Percentiles rank a stretch among this genome's conserved stretches.
These are phyloP conservation scores for Athalia cordata DNA, from an alignment of 2,888 invertebrate genomes.

Conservation along the genomic window DNA sequence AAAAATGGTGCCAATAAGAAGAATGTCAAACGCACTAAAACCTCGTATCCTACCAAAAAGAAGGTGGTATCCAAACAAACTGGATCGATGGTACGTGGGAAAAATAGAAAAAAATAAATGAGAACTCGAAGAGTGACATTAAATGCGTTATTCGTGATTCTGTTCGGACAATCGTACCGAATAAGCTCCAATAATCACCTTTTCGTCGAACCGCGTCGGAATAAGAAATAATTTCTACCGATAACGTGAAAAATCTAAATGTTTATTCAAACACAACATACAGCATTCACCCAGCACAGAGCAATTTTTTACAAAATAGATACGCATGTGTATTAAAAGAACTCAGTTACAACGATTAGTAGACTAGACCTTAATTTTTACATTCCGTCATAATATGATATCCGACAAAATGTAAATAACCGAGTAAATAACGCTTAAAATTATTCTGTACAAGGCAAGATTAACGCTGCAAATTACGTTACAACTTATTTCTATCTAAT, in stretches of 20 bases:
- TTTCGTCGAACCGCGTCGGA: no score
- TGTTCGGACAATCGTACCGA: no score
- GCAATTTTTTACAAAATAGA: constrained; percentile 10
- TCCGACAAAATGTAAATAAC: neutral
- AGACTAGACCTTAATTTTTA: constrained; percentile 28
- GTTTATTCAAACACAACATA: constrained; percentile 26
- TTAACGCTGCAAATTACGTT: constrained; percentile 23
- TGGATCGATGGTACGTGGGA: no score
- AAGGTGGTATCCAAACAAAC: no score
- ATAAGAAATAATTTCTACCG: neutral
- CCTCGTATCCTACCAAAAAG: no score
- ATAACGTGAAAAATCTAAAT: constrained; percentile 28
- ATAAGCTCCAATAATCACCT: no score
- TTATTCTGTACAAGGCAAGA: constrained; percentile 24
- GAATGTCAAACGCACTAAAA: constrained; percentile 49
- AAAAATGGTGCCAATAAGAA: constrained; percentile 1
- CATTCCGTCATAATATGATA: constrained; percentile 6
- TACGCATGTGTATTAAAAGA: constrained; percentile 4
- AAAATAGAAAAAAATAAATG: no score
- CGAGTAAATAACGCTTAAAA: neutral
- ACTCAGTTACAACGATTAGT: constrained; percentile 20
- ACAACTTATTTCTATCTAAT: neutral
- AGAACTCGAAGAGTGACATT: no score
- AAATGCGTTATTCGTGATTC: no score
- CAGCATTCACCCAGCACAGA: constrained; percentile 11